Conservation (phyloP, 1,140 invertebrate genomes). For the Procambarus virginalis region DNA sequence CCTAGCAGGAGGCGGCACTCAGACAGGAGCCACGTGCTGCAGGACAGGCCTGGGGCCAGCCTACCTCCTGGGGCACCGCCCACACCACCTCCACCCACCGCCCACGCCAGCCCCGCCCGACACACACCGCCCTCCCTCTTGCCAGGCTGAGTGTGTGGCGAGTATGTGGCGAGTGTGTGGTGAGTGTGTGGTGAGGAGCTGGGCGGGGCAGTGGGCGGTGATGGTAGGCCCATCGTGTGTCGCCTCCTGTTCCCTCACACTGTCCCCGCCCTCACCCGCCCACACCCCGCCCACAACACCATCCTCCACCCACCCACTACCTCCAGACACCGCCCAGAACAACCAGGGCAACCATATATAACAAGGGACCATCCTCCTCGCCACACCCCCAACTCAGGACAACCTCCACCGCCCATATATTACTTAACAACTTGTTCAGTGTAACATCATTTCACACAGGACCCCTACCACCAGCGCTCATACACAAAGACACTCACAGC, state of each 20-base stretch:
- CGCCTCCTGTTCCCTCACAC: conserved; percentile 20
- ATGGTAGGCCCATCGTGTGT: conserved; percentile 43
- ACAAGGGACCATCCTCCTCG: too few relatives aligned
- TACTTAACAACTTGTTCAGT: too few relatives aligned
- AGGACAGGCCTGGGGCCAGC: conserved; percentile 46
- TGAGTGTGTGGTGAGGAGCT: conserved; percentile 26
- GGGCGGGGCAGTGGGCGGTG: conserved; percentile 57
- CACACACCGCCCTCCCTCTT: neutral
- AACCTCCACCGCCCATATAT: too few relatives aligned
- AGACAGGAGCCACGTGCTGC: conserved; percentile 55
- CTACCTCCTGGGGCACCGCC: conserved; percentile 56
- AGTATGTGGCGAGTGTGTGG: neutral
- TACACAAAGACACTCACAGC: too few relatives aligned
- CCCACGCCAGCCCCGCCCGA: neutral
- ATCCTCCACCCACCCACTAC: conserved; percentile 19
- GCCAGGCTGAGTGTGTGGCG: neutral
- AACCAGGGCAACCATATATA: neutral
- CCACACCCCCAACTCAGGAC: too few relatives aligned
- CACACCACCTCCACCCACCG: conserved; percentile 1
- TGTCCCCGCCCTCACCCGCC: conserved; percentile 55
- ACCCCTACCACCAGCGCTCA: too few relatives aligned
- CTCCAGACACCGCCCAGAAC: neutral
- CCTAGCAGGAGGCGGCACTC: conserved; percentile 64
- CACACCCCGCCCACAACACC: conserved; percentile 49
- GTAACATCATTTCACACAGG: too few relatives aligned